Base-by-base conservation (phyloP, 2,888 invertebrate genomes). In the Notodonta ziczac region DNA sequence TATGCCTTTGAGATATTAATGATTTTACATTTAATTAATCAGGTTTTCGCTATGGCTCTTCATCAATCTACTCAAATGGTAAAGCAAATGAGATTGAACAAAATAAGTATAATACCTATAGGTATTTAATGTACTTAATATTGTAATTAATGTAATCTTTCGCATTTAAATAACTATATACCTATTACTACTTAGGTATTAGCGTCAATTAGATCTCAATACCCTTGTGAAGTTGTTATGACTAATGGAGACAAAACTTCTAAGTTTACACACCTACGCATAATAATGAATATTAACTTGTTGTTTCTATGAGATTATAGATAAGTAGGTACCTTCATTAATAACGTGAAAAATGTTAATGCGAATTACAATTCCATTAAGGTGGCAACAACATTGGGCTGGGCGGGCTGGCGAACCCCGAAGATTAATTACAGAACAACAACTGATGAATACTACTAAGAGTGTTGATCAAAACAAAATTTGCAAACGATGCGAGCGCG, bases 381-480 rank as follows among this genome's bases (percentile, higher is more conserved):
- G 60, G 63, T 60, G 58, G 65, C 56, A 58, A 64, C 55, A 52
- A 65, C 53, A 35, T 53, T 35, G 13, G 35, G 16, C 9, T 68
- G 59, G 48, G 61, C 63, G 65, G 60, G 59, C 58, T 70, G 56
- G 56, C 40, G 10, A 55, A 64, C 65, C 68, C 61, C 63, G 68
- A 73, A 77, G 74, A 75, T 77, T 74, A 74, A 78, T 78, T 74
- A 77, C 74, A 66, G 72, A 75, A 72, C 66, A 76, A 68, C 71
- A 66, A 66, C 65, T 71, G 63, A 62, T 55, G 62, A 72, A 74
- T 67, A 64, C 59, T 58, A 65, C 61, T 64, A 70, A 72, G 65
- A 73, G 74, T 74, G 70, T 73, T 74, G 71, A 77, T 76, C 69
- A 69, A 78, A 75, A 79, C 70, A 66, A 70, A 74, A 77, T 76